Conservation (phyloP, 2,113 vertebrate genomes). For the Rattus rattus region DNA sequence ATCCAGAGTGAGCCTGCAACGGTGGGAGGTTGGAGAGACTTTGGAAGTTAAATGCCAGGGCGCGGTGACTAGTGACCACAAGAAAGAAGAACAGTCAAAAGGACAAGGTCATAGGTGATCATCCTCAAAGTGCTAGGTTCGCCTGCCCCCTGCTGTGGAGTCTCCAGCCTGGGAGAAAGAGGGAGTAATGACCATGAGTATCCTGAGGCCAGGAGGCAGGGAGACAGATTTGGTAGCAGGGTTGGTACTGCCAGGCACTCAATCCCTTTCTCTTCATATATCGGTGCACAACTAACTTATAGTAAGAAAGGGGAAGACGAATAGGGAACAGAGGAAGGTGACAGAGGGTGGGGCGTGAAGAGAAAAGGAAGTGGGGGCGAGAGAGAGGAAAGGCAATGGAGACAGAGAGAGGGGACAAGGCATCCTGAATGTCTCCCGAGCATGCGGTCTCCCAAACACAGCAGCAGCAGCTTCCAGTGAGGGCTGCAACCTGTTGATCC, state of each 20-base stretch:
- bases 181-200: too few relatives aligned
- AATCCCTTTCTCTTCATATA: background rate
- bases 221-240: background rate
- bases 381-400: background rate
- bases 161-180: background rate
- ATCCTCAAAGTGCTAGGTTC: background rate
- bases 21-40: background rate
- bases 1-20: background rate
- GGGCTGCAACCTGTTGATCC: background rate
- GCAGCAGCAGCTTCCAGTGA: background rate
- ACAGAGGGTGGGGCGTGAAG: background rate
- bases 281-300: background rate
- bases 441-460: background rate
- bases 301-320: background rate
- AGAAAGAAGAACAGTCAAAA: background rate
- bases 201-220: background rate
- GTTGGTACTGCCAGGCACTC: background rate
- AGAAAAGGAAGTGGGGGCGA: background rate
- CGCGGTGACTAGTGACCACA: background rate
- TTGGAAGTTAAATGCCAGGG: constrained; percentile 7
- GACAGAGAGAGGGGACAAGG: background rate
- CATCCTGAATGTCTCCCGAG: background rate
- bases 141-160: too few relatives aligned
- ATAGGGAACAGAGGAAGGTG: too few relatives aligned
- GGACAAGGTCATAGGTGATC: background rate